phyloP scores from a whole-genome alignment of 2,888 invertebrate species.

The Xestia sexstrigata region DNA sequence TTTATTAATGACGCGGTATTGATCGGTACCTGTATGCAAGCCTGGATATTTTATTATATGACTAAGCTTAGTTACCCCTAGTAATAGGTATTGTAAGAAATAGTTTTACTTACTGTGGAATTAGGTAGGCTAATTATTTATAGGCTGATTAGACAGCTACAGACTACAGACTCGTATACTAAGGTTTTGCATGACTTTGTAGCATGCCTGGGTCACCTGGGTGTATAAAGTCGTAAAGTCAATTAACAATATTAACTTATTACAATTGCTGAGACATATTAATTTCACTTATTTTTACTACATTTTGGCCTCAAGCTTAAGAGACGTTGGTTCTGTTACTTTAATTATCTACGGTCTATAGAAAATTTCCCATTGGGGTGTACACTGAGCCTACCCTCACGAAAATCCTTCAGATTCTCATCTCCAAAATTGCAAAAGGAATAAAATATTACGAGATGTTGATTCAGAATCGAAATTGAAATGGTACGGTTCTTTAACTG shows the following conservation, averaged over 20 bases:
- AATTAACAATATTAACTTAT: neutral
- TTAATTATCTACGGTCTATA: too few relatives aligned
- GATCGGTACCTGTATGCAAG: neutral
- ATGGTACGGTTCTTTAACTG: constrained; percentile 23
- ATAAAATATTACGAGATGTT: constrained; percentile 13
- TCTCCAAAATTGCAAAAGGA: neutral
- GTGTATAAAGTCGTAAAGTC: neutral
- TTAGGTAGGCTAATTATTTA: neutral
- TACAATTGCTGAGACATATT: neutral
- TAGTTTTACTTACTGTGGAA: neutral
- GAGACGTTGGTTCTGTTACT: neutral
- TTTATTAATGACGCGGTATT: constrained; percentile 6
- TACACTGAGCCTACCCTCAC: neutral
- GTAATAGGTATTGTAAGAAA: neutral
- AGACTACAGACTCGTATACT: neutral
- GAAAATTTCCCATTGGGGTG: neutral
- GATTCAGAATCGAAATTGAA: constrained; percentile 46
- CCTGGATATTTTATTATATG: neutral
- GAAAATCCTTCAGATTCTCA: neutral
- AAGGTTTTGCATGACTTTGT: neutral
- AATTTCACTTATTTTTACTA: neutral
- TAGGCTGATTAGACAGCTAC: neutral
- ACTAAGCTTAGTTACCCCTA: neutral
- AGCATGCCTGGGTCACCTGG: neutral
- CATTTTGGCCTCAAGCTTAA: neutral